These are phyloP conservation scores for Drosophila leontia DNA, from an alignment of 1,140 invertebrate species.

Conservation along the genomic window DNA sequence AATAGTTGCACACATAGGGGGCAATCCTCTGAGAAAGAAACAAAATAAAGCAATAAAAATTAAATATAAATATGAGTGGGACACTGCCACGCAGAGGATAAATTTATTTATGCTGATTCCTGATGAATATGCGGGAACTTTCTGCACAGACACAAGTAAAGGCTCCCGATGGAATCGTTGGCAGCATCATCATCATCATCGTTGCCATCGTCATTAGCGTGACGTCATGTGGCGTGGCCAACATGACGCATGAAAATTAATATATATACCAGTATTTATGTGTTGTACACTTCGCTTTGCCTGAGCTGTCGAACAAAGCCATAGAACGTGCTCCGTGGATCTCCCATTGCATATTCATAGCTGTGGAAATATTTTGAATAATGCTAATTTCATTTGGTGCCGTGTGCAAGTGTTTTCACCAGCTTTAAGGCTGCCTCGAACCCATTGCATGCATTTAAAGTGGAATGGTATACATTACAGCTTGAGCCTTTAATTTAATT, in stretches of 20 bases:
- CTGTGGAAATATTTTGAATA: constrained; percentile 56
- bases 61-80: constrained; percentile 26
- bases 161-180: constrained; percentile 39
- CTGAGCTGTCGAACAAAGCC: constrained; percentile 36
- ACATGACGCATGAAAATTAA: constrained; percentile 67
- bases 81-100: neutral
- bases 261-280: constrained; percentile 30
- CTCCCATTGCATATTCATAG: constrained; percentile 68
- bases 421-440: neutral
- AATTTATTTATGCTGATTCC: constrained; percentile 22
- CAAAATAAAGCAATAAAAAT: constrained; percentile 38
- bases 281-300: constrained; percentile 25
- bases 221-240: constrained; percentile 51
- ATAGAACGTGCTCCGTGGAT: constrained; percentile 30
- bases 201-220: constrained; percentile 41
- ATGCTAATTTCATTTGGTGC: constrained; percentile 53
- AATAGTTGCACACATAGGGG: constrained; percentile 21
- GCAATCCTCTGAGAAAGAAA: neutral
- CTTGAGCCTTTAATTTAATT: neutral
- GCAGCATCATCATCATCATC: constrained; percentile 7
- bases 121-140: constrained; percentile 60
- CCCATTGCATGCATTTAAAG: neutral
- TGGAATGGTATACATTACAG: too few species aligned
- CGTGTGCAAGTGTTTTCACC: constrained; percentile 4
- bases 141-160: constrained; percentile 33